Evolutionary conservation across 2,797 vertebrate species (phyloP).

Genomic region (Protosalanx chinensis): DNA sequence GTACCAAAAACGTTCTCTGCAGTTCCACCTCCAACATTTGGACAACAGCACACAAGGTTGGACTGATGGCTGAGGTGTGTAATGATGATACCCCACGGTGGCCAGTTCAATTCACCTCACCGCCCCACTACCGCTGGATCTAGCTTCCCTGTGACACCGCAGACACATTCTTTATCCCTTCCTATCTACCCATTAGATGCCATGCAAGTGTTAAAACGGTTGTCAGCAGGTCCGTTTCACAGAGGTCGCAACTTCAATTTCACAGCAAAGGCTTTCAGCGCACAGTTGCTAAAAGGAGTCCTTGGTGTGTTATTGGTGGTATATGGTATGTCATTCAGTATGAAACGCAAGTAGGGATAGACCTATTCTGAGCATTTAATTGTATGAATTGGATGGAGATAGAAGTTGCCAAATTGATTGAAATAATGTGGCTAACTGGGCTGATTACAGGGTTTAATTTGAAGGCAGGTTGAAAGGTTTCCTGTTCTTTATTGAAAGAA

Average conservation of each 20-base stretch:
- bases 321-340: too few species aligned
- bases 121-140: neutral
- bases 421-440: neutral
- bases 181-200: neutral
- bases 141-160: neutral
- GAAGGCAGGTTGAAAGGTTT: neutral
- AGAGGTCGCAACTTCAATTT: conserved; percentile 16
- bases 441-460: neutral
- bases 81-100: neutral
- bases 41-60: neutral
- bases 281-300: conserved; percentile 19
- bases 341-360: neutral
- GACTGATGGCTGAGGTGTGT: neutral
- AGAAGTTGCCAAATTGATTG: neutral
- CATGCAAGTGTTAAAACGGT: neutral
- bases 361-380: neutral
- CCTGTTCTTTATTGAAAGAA: neutral
- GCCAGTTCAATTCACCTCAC: neutral
- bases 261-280: neutral
- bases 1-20: too few species aligned
- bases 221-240: neutral
- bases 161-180: conserved; percentile 1
- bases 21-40: neutral
- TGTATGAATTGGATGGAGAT: conserved; percentile 1
- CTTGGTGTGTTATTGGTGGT: neutral